A percentile compares a stretch with the other conserved stretches of the same genome.
These are phyloP conservation scores for Phlogophora meticulosa DNA, from an alignment of 2,888 invertebrate species.

Conservation along the genomic window DNA sequence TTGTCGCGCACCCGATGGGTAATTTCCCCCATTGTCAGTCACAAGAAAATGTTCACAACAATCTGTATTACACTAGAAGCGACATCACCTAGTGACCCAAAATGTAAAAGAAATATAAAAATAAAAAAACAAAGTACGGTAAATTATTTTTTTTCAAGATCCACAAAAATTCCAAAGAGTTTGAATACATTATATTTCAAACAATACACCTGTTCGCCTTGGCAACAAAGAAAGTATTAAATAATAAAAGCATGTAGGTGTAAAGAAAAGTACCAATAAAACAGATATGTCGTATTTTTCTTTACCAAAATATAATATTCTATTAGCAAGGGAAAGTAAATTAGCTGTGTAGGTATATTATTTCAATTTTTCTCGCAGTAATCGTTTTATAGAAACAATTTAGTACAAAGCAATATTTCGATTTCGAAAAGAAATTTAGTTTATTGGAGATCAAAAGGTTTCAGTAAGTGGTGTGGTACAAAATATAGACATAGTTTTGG, in stretches of 20 bases:
- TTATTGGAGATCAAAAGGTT: conserved; percentile 68
- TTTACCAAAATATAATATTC: conserved; percentile 36
- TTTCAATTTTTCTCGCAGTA: conserved; percentile 51
- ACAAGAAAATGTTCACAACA: conserved; percentile 82
- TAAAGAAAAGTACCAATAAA: conserved; percentile 55
- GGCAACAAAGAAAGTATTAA: conserved; percentile 59
- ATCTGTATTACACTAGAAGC: conserved; percentile 56
- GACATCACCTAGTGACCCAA: conserved; percentile 52
- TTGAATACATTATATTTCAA: conserved; percentile 47
- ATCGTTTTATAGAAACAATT: conserved; percentile 62
- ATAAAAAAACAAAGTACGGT: conserved; percentile 14
- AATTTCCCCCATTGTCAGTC: conserved; percentile 89
- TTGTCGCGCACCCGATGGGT: conserved; percentile 85
- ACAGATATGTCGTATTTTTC: conserved; percentile 48
- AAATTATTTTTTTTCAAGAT: conserved; percentile 22
- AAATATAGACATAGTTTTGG: conserved; percentile 64
- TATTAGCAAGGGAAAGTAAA: conserved; percentile 44
- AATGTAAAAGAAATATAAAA: conserved; percentile 7
- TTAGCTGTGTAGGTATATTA: conserved; percentile 45
- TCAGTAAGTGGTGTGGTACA: conserved; percentile 62
- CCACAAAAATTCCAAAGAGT: conserved; percentile 37
- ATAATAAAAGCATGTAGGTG: conserved; percentile 50
- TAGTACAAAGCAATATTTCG: conserved; percentile 48
- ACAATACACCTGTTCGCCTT: conserved; percentile 54
- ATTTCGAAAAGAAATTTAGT: conserved; percentile 49